These are phyloP conservation scores for Zootoca vivipara DNA, from an alignment of 2,113 vertebrate genomes.

Conservation along the genomic window DNA sequence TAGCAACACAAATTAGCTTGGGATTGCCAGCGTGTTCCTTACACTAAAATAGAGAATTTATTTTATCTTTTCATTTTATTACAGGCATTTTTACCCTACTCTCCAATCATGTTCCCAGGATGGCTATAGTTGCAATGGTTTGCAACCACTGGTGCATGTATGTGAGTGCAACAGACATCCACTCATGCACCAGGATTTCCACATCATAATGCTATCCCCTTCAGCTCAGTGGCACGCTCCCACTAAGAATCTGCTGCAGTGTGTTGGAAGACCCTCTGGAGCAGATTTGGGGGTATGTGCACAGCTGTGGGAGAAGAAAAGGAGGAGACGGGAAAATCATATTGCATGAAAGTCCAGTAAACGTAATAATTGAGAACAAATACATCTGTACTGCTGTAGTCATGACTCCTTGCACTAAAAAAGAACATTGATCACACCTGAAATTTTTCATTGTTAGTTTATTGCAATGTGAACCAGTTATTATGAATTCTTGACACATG, in stretches of 20 bases:
- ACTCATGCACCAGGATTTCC: no score
- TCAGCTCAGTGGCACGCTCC: no score
- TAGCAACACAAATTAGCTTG: background rate
- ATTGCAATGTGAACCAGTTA: background rate
- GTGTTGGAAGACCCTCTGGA: no score
- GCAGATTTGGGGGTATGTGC: no score
- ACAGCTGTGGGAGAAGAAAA: no score
- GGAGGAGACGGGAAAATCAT: no score
- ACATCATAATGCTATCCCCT: no score
- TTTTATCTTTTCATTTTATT: background rate
- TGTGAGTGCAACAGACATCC: no score
- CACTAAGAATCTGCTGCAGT: no score
- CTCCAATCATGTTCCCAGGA: background rate
- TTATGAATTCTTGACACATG: slow-evolving; percentile 16
- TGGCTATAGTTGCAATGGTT: background rate
- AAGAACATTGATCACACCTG: background rate
- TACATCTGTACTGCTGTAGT: accelerated
- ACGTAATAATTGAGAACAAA: background rate
- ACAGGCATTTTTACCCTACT: background rate
- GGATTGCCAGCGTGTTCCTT: background rate
- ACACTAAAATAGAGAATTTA: background rate
- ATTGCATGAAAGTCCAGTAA: background rate
- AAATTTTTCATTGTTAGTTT: slow-evolving; percentile 24
- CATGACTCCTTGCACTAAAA: background rate
- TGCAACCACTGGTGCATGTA: no score